phyloP scores from a whole-genome alignment of 2,888 invertebrate species.

The Troilus luridus region DNA sequence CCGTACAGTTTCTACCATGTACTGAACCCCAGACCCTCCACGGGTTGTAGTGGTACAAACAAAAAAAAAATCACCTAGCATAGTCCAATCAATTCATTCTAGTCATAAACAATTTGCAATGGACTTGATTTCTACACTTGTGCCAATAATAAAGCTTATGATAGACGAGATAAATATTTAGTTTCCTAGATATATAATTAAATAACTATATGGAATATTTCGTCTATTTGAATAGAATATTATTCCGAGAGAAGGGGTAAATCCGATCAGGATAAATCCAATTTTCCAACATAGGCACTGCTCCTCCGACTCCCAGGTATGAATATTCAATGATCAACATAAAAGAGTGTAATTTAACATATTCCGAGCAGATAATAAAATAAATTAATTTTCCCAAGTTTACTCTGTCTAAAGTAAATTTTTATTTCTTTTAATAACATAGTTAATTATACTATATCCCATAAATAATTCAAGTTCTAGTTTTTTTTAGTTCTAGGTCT shows the following conservation, averaged over 20 bases:
- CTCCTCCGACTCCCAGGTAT: not conserved
- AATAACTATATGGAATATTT: not conserved
- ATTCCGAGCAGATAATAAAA: not conserved
- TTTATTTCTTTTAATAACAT: too few relatives aligned
- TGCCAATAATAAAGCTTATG: not conserved
- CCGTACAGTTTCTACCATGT: too few relatives aligned
- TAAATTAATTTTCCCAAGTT: not conserved
- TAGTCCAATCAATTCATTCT: too few relatives aligned
- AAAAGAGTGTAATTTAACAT: not conserved
- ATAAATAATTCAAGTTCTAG: too few relatives aligned
- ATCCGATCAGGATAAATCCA: constrained; percentile 23
- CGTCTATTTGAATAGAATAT: not conserved
- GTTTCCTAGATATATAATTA: not conserved
- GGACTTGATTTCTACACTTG: not conserved
- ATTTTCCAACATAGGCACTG: not conserved
- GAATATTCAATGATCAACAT: not conserved
- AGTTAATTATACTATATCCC: too few relatives aligned
- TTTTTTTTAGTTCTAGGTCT: too few relatives aligned
- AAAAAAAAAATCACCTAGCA: too few relatives aligned
- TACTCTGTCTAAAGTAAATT: not conserved
- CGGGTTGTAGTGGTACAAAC: too few relatives aligned
- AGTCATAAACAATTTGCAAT: too few relatives aligned
- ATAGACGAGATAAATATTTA: not conserved
- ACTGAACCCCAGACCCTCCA: too few relatives aligned
- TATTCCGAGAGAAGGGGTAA: not conserved